Conservation (phyloP, 2,113 vertebrate species). For the Chloebia gouldiae region DNA sequence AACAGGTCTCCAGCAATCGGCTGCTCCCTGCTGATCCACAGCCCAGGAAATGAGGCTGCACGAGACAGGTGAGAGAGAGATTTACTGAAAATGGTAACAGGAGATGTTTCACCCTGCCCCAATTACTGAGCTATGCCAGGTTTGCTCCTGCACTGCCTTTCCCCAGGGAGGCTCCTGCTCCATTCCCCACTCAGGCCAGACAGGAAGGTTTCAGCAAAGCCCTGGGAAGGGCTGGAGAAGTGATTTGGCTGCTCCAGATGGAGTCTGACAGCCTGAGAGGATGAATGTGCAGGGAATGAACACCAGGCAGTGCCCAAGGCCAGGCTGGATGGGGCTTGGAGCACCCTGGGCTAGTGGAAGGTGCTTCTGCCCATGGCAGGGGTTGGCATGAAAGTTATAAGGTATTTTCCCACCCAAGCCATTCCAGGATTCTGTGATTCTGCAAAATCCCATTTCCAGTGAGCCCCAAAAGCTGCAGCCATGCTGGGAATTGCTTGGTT, state of each 20-base stretch:
- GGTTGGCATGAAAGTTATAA: background rate
- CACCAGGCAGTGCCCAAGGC: background rate
- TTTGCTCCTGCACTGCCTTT: background rate
- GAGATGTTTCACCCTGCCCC: background rate
- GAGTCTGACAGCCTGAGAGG: background rate
- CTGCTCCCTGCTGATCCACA: background rate
- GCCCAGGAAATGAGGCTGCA: background rate
- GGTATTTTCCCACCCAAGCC: background rate
- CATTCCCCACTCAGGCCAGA: background rate
- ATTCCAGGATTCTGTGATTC: background rate
- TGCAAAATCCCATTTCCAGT: background rate
- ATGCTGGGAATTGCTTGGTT: background rate
- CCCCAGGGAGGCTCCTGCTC: background rate
- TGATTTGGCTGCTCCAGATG: background rate
- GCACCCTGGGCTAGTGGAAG: fast-evolving
- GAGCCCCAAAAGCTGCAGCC: fast-evolving
- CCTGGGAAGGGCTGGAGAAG: background rate
- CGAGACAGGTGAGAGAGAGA: background rate
- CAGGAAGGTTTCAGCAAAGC: background rate
- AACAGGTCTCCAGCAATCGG: background rate
- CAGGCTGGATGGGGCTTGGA: background rate
- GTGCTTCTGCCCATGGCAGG: background rate
- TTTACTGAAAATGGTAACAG: background rate
- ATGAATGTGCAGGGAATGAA: background rate
- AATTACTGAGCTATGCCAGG: background rate